A percentile compares a stretch with the other conserved stretches of the same genome.
phyloP scores from a whole-genome alignment of 2,113 vertebrate species.

The Australoheros scitulus region DNA sequence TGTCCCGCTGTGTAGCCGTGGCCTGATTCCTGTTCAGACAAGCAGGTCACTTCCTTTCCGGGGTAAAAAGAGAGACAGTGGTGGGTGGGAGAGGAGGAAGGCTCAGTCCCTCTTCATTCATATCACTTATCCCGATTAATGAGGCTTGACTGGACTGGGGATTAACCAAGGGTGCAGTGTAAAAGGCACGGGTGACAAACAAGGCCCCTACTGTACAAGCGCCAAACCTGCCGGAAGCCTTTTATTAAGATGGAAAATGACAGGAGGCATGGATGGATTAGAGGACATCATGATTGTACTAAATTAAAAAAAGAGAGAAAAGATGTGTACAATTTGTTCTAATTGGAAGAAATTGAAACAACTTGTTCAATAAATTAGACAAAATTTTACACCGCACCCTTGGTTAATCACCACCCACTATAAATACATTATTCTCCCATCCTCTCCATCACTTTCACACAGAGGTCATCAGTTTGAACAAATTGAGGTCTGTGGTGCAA shows the following conservation, averaged over 20 bases:
- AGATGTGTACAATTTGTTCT: not conserved
- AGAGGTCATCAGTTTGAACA: constrained; percentile 14
- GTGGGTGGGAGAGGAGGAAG: constrained; percentile 63
- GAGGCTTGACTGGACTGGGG: constrained; percentile 68
- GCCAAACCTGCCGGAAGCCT: constrained; percentile 62
- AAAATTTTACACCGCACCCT: no score
- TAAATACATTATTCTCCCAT: constrained; percentile 74
- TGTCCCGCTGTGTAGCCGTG: constrained; percentile 69
- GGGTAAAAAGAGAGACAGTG: constrained; percentile 72
- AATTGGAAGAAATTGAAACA: not conserved
- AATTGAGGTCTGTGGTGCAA: no score
- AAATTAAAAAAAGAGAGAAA: not conserved
- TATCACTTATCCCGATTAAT: constrained; percentile 72
- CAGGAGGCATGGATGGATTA: not conserved
- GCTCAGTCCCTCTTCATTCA: constrained; percentile 62
- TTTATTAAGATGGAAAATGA: constrained; percentile 56
- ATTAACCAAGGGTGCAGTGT: constrained; percentile 65
- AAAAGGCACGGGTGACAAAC: constrained; percentile 66
- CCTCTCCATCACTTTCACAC: constrained; percentile 49
- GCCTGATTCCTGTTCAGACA: constrained; percentile 75
- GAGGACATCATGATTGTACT: not conserved
- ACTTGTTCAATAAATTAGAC: no score
- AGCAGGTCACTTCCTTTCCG: constrained; percentile 78
- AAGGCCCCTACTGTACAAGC: constrained; percentile 61
- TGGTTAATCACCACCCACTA: constrained; percentile 58